phyloP scores from a whole-genome alignment of 2,888 invertebrate genomes.

The Rugalucina vietnamica region DNA sequence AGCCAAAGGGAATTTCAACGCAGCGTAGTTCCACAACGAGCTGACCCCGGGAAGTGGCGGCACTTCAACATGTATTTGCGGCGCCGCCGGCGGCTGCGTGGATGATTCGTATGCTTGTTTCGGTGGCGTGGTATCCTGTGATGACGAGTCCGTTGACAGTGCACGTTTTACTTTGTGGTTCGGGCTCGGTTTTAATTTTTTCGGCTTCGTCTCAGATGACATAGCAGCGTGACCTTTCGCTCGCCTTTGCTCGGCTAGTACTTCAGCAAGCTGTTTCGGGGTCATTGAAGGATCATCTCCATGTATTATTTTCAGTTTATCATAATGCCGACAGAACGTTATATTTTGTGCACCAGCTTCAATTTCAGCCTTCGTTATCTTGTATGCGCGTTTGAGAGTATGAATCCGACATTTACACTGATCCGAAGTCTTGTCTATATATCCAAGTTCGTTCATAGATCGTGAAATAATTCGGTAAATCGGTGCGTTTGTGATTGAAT shows the following conservation, averaged over 20 bases:
- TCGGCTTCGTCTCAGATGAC: neutral
- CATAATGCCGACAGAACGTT: constrained; percentile 58
- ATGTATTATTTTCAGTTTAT: constrained; percentile 51
- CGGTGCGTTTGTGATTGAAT: constrained; percentile 42
- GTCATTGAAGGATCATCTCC: constrained; percentile 43
- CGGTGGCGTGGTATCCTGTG: neutral
- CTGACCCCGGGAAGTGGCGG: neutral
- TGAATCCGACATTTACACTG: constrained; percentile 62
- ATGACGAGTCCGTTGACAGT: neutral
- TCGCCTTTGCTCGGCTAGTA: constrained; percentile 20
- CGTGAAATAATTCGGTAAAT: constrained; percentile 54
- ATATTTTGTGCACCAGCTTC: constrained; percentile 37
- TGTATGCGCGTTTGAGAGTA: constrained; percentile 58
- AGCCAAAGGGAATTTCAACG: neutral
- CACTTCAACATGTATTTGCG: too few relatives aligned
- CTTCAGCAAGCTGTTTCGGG: constrained; percentile 44
- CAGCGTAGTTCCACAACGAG: neutral
- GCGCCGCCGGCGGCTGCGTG: neutral
- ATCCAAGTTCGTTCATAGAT: constrained; percentile 45
- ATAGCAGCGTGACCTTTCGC: neutral
- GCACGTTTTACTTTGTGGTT: constrained; percentile 19
- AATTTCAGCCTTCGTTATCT: constrained; percentile 58
- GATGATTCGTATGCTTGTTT: neutral
- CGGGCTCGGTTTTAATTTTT: neutral
- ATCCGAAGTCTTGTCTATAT: constrained; percentile 51